phyloP scores from a whole-genome alignment of 2,113 vertebrate genomes.

The Leptodactylus fuscus region DNA sequence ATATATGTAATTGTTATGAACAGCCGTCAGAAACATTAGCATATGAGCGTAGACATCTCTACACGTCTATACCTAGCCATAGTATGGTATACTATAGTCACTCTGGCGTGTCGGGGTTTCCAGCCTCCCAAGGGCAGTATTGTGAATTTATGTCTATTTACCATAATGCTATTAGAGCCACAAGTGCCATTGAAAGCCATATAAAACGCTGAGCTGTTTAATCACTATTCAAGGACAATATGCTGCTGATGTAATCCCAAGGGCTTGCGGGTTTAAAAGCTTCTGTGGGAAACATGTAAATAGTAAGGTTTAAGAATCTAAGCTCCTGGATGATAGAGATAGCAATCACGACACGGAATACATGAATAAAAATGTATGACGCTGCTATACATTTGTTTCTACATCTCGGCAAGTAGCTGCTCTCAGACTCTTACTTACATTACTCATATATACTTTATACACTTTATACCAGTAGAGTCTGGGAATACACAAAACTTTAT shows the following conservation, averaged over 20 bases:
- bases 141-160: conserved; percentile 12
- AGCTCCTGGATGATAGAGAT: background rate
- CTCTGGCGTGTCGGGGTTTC: background rate
- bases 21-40: too few species aligned
- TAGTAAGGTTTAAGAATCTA: background rate
- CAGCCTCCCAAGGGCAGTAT: conserved; percentile 15
- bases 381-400: background rate
- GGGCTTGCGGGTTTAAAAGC: background rate
- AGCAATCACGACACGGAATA: background rate
- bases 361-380: background rate
- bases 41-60: too few species aligned
- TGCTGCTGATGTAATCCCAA: background rate
- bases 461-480: too few species aligned
- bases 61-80: too few species aligned
- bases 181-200: conserved; percentile 9
- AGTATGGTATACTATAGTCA: background rate
- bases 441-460: too few species aligned
- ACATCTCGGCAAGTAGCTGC: background rate
- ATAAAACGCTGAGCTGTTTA: conserved; percentile 15
- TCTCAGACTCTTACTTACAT: background rate
- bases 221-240: conserved; percentile 31
- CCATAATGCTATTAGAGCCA: conserved; percentile 24
- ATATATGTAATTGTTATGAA: too few species aligned
- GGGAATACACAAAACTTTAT: too few species aligned
- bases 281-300: conserved; percentile 1